phyloP scores from a whole-genome alignment of 2,113 vertebrate species.

The Odocoileus hemionus region DNA sequence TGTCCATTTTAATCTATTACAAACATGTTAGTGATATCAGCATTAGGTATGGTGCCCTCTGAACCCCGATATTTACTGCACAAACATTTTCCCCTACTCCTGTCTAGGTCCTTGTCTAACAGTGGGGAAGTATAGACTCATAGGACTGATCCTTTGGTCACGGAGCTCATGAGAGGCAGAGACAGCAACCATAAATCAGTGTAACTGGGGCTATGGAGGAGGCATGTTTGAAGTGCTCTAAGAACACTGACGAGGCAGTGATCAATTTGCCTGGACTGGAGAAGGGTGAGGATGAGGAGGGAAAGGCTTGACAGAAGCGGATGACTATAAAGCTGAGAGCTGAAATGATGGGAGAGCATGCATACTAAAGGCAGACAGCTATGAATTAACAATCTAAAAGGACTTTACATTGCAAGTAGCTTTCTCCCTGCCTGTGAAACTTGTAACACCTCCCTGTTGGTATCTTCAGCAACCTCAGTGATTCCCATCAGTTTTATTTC shows the following conservation, averaged over 20 bases:
- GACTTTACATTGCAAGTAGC: background rate
- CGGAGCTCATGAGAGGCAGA: background rate
- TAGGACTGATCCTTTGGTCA: background rate
- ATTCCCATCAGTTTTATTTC: background rate
- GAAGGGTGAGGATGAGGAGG: background rate
- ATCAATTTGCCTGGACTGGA: background rate
- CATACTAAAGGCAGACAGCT: background rate
- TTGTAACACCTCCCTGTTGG: accelerated
- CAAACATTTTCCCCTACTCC: background rate
- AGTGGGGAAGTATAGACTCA: background rate
- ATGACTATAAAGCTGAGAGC: background rate
- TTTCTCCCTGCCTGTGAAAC: background rate
- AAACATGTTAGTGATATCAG: background rate
- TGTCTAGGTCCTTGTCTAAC: background rate
- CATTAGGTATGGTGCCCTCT: background rate
- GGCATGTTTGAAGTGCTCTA: background rate
- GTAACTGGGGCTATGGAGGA: background rate
- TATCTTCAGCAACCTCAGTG: background rate
- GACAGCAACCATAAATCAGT: background rate
- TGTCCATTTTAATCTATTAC: background rate
- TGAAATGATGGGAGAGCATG: background rate
- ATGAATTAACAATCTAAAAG: background rate
- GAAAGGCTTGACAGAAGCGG: background rate
- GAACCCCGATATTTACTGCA: background rate
- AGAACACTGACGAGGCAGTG: background rate